Percentiles rank a stretch among this genome's conserved stretches.
Conservation (phyloP, 2,888 invertebrate species). For the Drosophila picticornis region DNA sequence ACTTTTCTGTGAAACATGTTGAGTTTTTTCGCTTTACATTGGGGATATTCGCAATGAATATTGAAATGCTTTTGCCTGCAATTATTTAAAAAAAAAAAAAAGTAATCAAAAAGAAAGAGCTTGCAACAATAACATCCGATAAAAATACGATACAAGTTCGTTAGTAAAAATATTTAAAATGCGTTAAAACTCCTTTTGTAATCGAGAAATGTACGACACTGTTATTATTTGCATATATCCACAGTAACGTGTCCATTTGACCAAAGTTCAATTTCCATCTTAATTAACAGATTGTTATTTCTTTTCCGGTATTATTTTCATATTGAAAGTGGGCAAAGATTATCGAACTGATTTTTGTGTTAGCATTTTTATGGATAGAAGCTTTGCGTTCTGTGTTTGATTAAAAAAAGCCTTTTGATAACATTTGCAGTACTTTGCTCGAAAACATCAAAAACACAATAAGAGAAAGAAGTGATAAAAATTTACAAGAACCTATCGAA, state of each 20-base stretch:
- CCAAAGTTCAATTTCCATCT: not conserved
- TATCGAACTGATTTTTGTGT: not conserved
- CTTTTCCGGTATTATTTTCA: not conserved
- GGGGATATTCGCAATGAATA: not conserved
- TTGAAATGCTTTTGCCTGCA: not conserved
- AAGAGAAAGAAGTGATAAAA: not conserved
- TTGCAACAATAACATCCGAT: not conserved
- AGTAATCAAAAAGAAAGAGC: no score
- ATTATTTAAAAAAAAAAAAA: not conserved
- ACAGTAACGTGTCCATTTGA: no score
- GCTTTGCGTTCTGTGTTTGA: not conserved
- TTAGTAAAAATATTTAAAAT: not conserved
- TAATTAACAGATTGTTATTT: not conserved
- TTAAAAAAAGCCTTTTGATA: not conserved
- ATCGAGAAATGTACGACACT: not conserved
- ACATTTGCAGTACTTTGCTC: not conserved
- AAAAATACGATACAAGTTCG: not conserved
- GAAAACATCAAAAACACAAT: not conserved
- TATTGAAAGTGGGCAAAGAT: not conserved
- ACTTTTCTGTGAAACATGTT: not conserved
- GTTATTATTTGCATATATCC: not conserved
- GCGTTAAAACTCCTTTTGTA: not conserved
- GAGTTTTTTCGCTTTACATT: not conserved
- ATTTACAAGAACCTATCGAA: not conserved
- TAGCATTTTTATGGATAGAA: not conserved